These are phyloP conservation scores for Notothenia coriiceps DNA, from an alignment of 2,113 vertebrate genomes.

Conservation along the genomic window DNA sequence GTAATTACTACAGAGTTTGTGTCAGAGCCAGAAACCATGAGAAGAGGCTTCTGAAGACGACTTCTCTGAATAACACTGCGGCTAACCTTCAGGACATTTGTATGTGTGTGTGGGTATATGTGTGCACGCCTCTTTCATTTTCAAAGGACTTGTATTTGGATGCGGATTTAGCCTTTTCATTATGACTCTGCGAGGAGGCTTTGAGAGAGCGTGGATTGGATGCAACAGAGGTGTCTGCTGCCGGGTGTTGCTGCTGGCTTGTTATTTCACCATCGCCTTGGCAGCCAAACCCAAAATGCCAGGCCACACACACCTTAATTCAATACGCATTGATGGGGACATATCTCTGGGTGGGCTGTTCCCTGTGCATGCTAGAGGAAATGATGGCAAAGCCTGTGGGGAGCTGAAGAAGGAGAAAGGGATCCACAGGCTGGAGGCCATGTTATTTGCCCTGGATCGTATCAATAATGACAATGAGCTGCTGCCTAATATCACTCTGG, in stretches of 20 bases:
- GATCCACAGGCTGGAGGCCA: constrained; percentile 96
- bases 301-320: constrained; percentile 94
- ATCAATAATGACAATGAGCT: constrained; percentile 97
- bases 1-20: constrained; percentile 68
- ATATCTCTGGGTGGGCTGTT: constrained; percentile 96
- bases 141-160: constrained; percentile 73
- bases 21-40: constrained; percentile 65
- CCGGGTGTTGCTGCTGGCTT: constrained; percentile 68
- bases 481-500: constrained; percentile 96
- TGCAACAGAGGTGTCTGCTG: constrained; percentile 49
- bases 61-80: constrained; percentile 54
- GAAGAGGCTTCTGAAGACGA: constrained; percentile 73
- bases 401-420: constrained; percentile 98
- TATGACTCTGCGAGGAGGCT: constrained; percentile 75
- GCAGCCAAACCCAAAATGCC: constrained; percentile 91
- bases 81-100: constrained; percentile 69
- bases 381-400: constrained; percentile 92
- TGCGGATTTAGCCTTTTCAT: constrained; percentile 72
- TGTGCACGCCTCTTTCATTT: constrained; percentile 56
- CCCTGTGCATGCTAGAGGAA: constrained; percentile 91
- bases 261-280: constrained; percentile 78
- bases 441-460: constrained; percentile 95
- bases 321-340: constrained; percentile 97
- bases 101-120: constrained; percentile 57
- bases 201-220: constrained; percentile 58